A percentile compares a stretch with the other conserved stretches of the same genome.
Evolutionary conservation across 2,113 vertebrate genomes (phyloP).

Genomic region (Amazona guildingii): DNA sequence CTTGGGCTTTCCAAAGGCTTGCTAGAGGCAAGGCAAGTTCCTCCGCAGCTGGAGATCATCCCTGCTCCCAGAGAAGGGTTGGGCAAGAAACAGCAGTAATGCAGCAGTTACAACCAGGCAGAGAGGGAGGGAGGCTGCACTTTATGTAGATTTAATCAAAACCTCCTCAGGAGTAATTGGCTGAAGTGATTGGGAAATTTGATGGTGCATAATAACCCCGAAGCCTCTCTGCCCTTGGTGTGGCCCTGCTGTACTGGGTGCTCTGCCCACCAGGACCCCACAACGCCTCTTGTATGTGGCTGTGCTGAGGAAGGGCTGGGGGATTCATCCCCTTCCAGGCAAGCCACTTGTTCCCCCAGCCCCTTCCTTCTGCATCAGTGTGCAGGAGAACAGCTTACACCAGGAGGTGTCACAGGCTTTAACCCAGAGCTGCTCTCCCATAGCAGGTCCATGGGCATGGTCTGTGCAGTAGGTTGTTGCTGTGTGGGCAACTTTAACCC

Average conservation of each 20-base stretch:
- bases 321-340: background rate
- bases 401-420: background rate
- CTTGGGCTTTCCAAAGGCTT: background rate
- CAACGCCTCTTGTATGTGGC: accelerated
- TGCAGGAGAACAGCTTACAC: background rate
- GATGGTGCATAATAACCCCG: background rate
- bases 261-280: accelerated
- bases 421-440: background rate
- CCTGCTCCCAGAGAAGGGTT: background rate
- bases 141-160: slow-evolving; percentile 4
- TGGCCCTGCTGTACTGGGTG: background rate
- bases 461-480: background rate
- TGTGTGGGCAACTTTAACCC: background rate
- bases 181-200: background rate
- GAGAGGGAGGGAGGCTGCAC: background rate
- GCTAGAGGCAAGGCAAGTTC: background rate
- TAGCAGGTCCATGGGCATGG: background rate
- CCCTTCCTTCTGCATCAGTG: background rate
- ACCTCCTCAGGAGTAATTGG: background rate
- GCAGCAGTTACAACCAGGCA: background rate
- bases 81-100: background rate
- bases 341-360: no score
- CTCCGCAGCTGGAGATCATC: background rate
- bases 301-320: no score
- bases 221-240: background rate